These are phyloP conservation scores for Poecilus cupreus DNA, from an alignment of 2,888 invertebrate species.

Conservation along the genomic window DNA sequence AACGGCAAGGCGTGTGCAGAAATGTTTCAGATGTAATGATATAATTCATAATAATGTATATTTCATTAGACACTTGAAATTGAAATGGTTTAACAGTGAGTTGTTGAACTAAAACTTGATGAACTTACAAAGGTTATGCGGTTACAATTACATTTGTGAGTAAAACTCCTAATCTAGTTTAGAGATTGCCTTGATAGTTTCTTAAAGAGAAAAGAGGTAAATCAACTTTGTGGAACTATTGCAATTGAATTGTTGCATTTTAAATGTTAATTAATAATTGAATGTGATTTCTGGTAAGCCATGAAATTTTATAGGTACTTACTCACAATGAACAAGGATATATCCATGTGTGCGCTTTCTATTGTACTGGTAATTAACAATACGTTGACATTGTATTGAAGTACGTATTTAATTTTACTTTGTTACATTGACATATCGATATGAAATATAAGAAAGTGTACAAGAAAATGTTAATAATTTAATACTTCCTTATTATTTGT, in stretches of 20 bases:
- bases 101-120: too few relatives aligned
- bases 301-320: conserved; percentile 16
- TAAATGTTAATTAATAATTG: conserved; percentile 8
- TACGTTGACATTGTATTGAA: conserved; percentile 5
- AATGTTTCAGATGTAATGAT: too few relatives aligned
- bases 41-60: too few relatives aligned
- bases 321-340: conserved; percentile 9
- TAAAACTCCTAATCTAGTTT: background rate
- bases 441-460: too few relatives aligned
- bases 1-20: background rate
- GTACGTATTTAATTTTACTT: background rate
- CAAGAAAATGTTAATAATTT: too few relatives aligned
- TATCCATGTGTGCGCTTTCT: conserved; percentile 1
- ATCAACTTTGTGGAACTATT: background rate
- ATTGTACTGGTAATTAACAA: conserved; percentile 32
- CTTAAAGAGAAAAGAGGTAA: background rate
- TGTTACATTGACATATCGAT: background rate
- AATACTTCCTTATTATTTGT: too few relatives aligned
- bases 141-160: too few relatives aligned
- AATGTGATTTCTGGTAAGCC: background rate
- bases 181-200: background rate
- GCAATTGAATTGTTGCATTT: conserved; percentile 2
- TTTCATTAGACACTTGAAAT: too few relatives aligned
- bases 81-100: too few relatives aligned
- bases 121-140: too few relatives aligned